Conservation (phyloP, 1,140 invertebrate species). For the Rhagoletis pomonella region DNA sequence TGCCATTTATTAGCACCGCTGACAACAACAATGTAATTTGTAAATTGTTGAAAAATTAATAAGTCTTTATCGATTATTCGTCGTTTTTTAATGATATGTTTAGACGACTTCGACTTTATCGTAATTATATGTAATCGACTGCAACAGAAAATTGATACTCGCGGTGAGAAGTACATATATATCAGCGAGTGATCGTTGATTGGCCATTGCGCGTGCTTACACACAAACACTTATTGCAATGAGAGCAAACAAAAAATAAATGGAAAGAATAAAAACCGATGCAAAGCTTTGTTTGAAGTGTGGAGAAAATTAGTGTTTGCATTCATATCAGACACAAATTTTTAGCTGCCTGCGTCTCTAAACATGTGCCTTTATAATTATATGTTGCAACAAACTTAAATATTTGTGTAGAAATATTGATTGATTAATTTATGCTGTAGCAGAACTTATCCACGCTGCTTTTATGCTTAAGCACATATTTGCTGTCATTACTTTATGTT, state of each 20-base stretch:
- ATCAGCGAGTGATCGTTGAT: neutral
- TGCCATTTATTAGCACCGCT: neutral
- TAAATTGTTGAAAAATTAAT: conserved; percentile 10
- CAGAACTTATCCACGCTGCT: no score
- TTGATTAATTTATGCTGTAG: no score
- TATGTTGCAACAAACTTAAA: neutral
- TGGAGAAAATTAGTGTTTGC: neutral
- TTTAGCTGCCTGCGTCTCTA: neutral
- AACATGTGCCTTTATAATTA: neutral
- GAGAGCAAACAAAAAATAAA: neutral
- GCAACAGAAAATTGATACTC: neutral
- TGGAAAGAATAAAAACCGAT: neutral
- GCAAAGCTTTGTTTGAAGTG: neutral
- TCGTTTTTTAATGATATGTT: neutral
- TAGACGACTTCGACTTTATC: neutral
- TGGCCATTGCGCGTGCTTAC: neutral
- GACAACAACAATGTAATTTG: conserved; percentile 8
- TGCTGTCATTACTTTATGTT: no score
- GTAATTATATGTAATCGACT: conserved; percentile 6
- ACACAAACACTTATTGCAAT: neutral
- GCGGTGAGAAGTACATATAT: neutral
- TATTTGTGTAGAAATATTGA: neutral
- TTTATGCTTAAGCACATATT: no score
- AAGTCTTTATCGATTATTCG: neutral
- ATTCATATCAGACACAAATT: neutral